Evolutionary conservation across 2,888 invertebrate genomes (phyloP), one percentile per base, ranked within the genome.

Genomic region (Steromphala cineraria): DNA sequence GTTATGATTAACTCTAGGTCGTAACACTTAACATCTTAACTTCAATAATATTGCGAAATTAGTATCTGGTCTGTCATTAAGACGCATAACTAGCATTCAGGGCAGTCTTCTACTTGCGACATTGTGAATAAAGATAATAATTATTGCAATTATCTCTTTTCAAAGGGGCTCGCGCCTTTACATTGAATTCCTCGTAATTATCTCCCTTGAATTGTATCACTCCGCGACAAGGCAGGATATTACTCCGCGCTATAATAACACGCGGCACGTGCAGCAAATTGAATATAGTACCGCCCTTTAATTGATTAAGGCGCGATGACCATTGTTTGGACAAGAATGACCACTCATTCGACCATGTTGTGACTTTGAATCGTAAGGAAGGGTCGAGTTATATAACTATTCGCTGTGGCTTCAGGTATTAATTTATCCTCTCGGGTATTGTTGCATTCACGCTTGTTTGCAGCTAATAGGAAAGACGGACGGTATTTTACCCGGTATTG

Each of bases 281-380:
- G 36, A 71, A 71, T 71, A 71, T 19, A 71, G 36, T 71, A 17
- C 71, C 71, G 36, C 71, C 71, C 24, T 31, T 19, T 71, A 71
- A 71, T 71, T 71, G 71, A 71, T 71, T 71, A 31, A 24, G 71
- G 71, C 71, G 71, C 71, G 71, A 71, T 71, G 71, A 40, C 71
- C 71, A 71, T 71, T 71, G 71, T 71, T 15, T 31, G 19, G 17
- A 24, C 40, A 71, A 71, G 71, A 71, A 71, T 71, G 71, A 71
- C 71, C 31, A 71, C 71, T 19, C 71, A n/a, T 71, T 71, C 36
- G 36, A 36, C 36, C 71, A 71, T 71, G 71, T 71, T 71, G 71
- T 71, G 36, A 36, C 71, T 71, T 71, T 71, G 71, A 71, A 36
- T 31, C 71, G 71, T 40, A 71, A 71, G 36, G 71, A 71, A 71